These are phyloP conservation scores for Helarctos malayanus DNA, from an alignment of 2,797 vertebrate genomes.

Conservation along the genomic window DNA sequence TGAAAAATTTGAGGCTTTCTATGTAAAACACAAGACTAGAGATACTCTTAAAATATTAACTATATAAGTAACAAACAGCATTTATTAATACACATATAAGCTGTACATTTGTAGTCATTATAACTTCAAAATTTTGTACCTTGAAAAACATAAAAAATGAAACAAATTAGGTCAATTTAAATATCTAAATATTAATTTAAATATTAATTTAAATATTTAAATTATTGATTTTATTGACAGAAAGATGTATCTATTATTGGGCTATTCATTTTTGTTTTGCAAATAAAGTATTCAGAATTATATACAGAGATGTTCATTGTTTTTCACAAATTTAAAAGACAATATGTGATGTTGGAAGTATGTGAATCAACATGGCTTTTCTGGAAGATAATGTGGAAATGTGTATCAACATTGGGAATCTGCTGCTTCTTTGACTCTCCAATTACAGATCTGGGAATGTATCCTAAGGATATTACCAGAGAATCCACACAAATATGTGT, in stretches of 20 bases:
- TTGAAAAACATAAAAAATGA: background rate
- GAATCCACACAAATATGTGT: background rate
- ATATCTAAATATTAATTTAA: background rate
- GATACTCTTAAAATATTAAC: background rate
- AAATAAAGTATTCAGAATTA: conserved; percentile 35
- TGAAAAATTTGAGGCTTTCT: conserved; percentile 29
- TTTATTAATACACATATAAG: background rate
- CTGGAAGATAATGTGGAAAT: background rate
- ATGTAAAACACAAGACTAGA: background rate
- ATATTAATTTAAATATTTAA: too few relatives aligned
- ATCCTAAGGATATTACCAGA: background rate
- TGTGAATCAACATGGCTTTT: background rate
- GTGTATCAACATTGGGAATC: background rate
- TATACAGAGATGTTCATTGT: background rate
- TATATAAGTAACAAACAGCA: background rate
- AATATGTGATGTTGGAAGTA: background rate
- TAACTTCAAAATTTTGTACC: background rate
- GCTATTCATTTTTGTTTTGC: background rate
- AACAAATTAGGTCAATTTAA: background rate
- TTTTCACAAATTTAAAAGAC: background rate
- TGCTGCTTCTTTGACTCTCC: background rate
- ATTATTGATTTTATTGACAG: background rate
- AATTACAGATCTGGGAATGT: background rate
- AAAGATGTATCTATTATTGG: background rate
- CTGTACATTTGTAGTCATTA: background rate